These are phyloP conservation scores for Gnathonemus longibarbis DNA, from an alignment of 2,113 vertebrate species.

Conservation along the genomic window DNA sequence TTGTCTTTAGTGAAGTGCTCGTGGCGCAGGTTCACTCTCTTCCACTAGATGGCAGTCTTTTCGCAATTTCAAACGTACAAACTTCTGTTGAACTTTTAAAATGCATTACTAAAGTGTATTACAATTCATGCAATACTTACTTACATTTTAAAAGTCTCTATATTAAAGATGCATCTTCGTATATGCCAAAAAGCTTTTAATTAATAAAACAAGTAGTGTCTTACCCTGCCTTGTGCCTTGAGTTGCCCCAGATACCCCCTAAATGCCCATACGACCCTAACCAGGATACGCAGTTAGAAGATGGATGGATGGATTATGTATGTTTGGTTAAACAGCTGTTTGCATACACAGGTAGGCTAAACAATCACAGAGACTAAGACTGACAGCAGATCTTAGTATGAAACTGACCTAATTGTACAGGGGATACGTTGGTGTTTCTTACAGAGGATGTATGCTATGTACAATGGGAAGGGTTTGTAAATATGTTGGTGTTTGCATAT, in stretches of 20 bases:
- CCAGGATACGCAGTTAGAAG: background rate
- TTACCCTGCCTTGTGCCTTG: background rate
- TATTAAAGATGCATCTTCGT: background rate
- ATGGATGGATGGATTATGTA: background rate
- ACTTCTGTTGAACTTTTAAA: background rate
- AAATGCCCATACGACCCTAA: background rate
- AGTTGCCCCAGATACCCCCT: background rate
- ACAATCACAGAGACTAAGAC: background rate
- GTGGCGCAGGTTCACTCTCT: background rate
- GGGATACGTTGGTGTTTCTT: background rate
- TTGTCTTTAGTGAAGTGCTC: background rate
- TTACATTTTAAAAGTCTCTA: background rate
- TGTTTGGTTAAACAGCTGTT: background rate
- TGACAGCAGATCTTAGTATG: background rate
- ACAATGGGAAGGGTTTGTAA: background rate
- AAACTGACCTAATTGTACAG: background rate
- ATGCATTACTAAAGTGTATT: background rate
- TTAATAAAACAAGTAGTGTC: background rate
- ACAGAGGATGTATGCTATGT: background rate
- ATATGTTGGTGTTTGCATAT: background rate
- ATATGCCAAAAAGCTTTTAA: background rate
- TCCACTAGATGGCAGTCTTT: constrained; percentile 55
- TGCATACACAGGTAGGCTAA: background rate
- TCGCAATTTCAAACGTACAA: constrained; percentile 30
- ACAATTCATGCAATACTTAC: background rate